These are phyloP conservation scores for Aurelia sp. DNA, from an alignment of 30 jellyfish, hydroid and myxozoan species.

Conservation along the genomic window DNA sequence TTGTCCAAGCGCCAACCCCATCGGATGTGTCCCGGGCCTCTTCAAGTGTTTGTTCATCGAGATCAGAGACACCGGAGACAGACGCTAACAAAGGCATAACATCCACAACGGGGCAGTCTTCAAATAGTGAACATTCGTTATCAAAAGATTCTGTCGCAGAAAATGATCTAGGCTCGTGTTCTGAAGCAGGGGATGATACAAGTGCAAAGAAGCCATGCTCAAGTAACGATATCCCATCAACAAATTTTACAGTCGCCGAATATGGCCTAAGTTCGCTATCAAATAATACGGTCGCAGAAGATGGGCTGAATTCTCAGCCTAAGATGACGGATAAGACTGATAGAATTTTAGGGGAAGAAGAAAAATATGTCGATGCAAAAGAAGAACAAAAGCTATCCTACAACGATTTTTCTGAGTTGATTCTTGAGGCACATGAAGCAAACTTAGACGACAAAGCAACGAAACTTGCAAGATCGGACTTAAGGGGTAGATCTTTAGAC, in stretches of 20 bases:
- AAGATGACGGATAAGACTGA: background rate
- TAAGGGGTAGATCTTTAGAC: background rate
- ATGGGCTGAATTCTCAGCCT: background rate
- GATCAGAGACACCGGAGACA: slow-evolving; percentile 43
- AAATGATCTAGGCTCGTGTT: background rate
- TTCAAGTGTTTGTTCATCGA: slow-evolving; percentile 34
- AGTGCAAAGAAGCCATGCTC: no score
- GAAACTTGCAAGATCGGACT: background rate
- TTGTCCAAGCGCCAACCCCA: slow-evolving; percentile 59
- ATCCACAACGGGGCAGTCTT: background rate
- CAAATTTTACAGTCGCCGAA: background rate
- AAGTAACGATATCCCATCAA: background rate
- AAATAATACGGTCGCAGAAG: background rate
- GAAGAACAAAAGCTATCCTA: background rate
- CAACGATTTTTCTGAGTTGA: background rate
- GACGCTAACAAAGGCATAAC: background rate
- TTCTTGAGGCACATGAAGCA: background rate
- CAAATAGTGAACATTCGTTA: background rate
- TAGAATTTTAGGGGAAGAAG: background rate
- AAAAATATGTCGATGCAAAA: background rate
- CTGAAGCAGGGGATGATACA: background rate
- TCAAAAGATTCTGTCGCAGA: background rate
- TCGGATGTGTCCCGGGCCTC: slow-evolving; percentile 30
- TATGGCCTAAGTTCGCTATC: no score
- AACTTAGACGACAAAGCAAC: background rate